phyloP scores from a whole-genome alignment of 2,888 invertebrate species.

The Dicranocentrus wangi region DNA sequence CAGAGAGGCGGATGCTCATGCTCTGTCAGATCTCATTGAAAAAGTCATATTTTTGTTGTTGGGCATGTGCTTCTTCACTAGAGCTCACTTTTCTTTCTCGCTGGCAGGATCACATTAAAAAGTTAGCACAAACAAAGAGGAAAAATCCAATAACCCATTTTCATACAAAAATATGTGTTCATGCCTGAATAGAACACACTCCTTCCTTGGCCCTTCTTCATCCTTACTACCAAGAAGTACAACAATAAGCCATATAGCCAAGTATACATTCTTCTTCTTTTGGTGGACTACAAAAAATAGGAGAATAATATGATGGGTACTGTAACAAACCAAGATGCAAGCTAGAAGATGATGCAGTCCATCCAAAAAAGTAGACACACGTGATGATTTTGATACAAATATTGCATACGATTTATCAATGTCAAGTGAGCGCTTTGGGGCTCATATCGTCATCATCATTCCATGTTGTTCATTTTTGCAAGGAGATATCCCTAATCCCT shows the following conservation, averaged over 20 bases:
- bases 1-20: slow-evolving; percentile 6
- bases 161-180: not conserved
- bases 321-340: too few species aligned
- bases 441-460: slow-evolving; percentile 25
- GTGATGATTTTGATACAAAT: slow-evolving; percentile 26
- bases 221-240: too few species aligned
- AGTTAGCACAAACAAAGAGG: slow-evolving; percentile 4
- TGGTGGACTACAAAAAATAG: too few species aligned
- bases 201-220: too few species aligned
- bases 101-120: not conserved
- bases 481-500: too few species aligned
- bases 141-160: slow-evolving; percentile 38
- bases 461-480: slow-evolving; percentile 1
- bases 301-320: too few species aligned
- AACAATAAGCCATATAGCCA: too few species aligned
- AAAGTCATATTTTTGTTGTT: slow-evolving; percentile 5
- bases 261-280: too few species aligned
- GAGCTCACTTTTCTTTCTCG: not conserved
- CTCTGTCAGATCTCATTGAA: slow-evolving; percentile 6
- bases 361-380: too few species aligned
- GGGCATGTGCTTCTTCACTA: not conserved
- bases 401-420: slow-evolving; percentile 28
- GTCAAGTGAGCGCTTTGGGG: slow-evolving; percentile 29
- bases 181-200: too few species aligned
- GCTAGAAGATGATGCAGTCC: too few species aligned